Evolutionary conservation across 2,113 vertebrate species (phyloP), one percentile per base, ranked within the genome.

Genomic region (Phaethornis superciliosus): DNA sequence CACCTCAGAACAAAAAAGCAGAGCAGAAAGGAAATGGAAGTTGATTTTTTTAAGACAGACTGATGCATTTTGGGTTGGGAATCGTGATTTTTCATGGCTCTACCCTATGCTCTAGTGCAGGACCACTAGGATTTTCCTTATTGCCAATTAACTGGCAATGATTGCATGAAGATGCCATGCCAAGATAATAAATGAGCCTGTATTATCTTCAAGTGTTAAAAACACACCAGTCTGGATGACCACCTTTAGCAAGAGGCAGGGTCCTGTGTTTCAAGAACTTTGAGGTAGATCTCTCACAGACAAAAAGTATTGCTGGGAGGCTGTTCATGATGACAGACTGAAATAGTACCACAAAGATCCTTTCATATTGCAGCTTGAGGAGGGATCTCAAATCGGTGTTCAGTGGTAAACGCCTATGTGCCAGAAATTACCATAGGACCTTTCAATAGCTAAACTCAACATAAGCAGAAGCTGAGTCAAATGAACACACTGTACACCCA

Each of bases 141-240:
- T 10, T 7, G 52, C 23, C 1, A 1, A 37, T 44, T 32, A 91
- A 75, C 37, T n/a, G n/a, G n/a, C n/a, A n/a, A n/a, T n/a, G n/a
- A n/a, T n/a, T n/a, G n/a, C 30, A 69, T 3, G 30, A 95, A 83
- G 59, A 67, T 40, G 55, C 8, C 32, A 60, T 0, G 0, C 8
- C 62, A 62, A 71, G 62, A n/a, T 0, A 0, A 19, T 33, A 72
- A 89, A 82, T 2, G 14, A 96, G 33, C 20, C 32, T 1, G 0
- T 27, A 37, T 64, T 68, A 85, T 10, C 44, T 58, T 17, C 44
- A 67, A 77, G 27, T 21, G 44, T 30, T 76, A 82, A 74, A 95
- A 94, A 19, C 70, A 86, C 35, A 71, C 26, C 89, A 70, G 6
- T 37, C 55, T 77, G 70, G 81, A 70, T 32, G 51, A 76, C 69